These are phyloP conservation scores for Neogale vison DNA, from an alignment of 2,113 vertebrate genomes.

Conservation along the genomic window DNA sequence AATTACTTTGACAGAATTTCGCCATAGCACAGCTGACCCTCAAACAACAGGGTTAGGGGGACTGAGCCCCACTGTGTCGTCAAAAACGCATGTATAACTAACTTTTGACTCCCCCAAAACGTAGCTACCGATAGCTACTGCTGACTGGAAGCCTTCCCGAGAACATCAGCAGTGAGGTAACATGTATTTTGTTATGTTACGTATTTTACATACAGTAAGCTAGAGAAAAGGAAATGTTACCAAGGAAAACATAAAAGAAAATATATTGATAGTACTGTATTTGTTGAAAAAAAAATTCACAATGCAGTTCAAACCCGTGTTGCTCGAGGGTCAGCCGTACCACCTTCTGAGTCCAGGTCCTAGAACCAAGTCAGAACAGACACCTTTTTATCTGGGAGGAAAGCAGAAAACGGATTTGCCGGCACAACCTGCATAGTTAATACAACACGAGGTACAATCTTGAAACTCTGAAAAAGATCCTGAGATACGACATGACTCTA, in stretches of 20 bases:
- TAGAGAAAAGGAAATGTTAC: neutral
- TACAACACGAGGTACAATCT: neutral
- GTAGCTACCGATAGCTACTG: neutral
- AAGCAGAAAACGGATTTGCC: conserved; percentile 14
- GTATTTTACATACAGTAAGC: neutral
- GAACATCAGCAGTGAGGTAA: neutral
- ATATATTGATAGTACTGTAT: neutral
- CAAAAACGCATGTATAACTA: neutral
- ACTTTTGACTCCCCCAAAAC: neutral
- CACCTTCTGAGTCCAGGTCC: conserved; percentile 14
- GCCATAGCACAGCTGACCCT: neutral
- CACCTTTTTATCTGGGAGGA: neutral
- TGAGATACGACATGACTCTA: neutral
- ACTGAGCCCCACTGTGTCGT: neutral
- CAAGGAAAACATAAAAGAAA: neutral
- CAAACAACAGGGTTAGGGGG: neutral
- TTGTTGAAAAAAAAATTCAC: neutral
- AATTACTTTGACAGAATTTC: conserved; percentile 45
- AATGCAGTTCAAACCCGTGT: neutral
- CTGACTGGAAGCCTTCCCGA: neutral
- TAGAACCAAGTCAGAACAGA: conserved; percentile 24
- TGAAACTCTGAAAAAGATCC: neutral
- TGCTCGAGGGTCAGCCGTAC: neutral
- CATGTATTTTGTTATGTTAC: neutral
- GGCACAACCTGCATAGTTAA: neutral